A percentile compares a stretch with the other conserved stretches of the same genome.
Evolutionary conservation across 1,140 invertebrate species (phyloP).

Genomic region (Leptopilina clavipes): DNA sequence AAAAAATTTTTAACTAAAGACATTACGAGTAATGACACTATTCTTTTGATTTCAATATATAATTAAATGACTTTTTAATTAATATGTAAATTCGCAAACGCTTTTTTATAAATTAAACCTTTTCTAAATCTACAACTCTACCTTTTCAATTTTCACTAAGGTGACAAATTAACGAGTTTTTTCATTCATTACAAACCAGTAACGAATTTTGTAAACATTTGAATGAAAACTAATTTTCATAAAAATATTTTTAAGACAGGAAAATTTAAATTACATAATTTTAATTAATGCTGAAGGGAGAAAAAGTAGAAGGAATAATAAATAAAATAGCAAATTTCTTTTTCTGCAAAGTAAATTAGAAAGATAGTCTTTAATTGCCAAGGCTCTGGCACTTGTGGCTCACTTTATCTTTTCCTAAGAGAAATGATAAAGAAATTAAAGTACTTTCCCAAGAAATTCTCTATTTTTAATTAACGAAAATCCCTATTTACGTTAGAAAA

Average conservation of each 20-base stretch:
- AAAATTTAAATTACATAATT: too few species aligned
- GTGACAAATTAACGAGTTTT: too few species aligned
- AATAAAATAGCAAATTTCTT: background rate
- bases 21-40: background rate
- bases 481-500: too few species aligned
- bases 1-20: background rate
- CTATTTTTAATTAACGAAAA: background rate
- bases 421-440: background rate
- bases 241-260: too few species aligned
- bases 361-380: background rate
- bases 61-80: background rate
- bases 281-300: background rate
- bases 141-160: too few species aligned
- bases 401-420: background rate
- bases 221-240: too few species aligned
- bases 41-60: background rate
- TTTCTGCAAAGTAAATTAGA: background rate
- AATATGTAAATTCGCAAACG: background rate
- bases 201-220: too few species aligned
- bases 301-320: background rate
- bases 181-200: too few species aligned
- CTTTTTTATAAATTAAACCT: background rate
- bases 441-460: background rate
- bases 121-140: too few species aligned
- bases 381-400: background rate